A percentile compares a stretch with the other conserved stretches of the same genome.
These are phyloP conservation scores for Trachelus iudaicus DNA, from an alignment of 2,888 invertebrate species.

Conservation along the genomic window DNA sequence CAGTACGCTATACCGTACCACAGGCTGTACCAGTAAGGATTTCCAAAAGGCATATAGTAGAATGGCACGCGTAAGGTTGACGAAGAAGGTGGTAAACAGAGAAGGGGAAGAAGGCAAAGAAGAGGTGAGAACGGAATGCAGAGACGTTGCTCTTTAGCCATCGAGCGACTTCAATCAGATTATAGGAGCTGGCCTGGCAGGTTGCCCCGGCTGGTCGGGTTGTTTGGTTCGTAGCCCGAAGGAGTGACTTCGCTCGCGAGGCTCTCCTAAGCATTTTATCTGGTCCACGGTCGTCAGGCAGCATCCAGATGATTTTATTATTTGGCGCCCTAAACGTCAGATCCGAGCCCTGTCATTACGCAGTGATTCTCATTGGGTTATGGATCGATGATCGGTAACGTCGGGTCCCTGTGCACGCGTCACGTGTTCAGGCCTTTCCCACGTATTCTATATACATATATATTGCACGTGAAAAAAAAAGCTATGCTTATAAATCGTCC, in stretches of 20 bases:
- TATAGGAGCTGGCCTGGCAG: conserved; percentile 37
- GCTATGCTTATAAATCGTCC: not conserved
- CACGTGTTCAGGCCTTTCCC: not conserved
- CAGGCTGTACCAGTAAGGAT: not conserved
- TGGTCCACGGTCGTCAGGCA: conserved; percentile 16
- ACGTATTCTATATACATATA: not conserved
- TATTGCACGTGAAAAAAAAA: not conserved
- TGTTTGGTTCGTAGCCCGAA: not conserved
- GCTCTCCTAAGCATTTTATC: conserved; percentile 32
- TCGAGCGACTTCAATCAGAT: conserved; percentile 53
- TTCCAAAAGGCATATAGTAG: not conserved
- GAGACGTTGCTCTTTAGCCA: conserved; percentile 53
- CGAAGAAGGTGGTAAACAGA: conserved; percentile 14
- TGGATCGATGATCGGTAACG: not conserved
- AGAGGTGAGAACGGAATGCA: conserved; percentile 53
- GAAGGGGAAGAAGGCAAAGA: not conserved
- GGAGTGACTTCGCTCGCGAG: conserved; percentile 5
- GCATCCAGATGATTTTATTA: conserved; percentile 38
- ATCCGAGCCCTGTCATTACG: conserved; percentile 17
- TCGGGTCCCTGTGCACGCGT: not conserved
- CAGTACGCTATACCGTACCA: not conserved
- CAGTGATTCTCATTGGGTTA: conserved; percentile 12
- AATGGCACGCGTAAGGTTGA: conserved; percentile 39
- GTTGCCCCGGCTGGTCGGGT: conserved; percentile 11
- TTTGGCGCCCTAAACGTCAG: conserved; percentile 31